Conservation (phyloP, 2,888 invertebrate species). For the Brenthis daphne region DNA sequence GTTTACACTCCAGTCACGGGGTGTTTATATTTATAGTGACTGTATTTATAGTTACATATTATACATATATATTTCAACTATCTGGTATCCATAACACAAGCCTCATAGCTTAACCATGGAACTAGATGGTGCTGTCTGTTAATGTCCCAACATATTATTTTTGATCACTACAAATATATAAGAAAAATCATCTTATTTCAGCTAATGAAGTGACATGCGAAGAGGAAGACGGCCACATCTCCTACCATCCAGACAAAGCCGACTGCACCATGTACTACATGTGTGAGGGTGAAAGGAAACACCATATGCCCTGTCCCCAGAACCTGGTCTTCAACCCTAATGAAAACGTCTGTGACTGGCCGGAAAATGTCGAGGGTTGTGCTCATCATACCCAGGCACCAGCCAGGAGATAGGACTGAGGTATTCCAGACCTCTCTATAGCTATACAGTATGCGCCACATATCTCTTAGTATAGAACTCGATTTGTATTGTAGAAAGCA, state of each 20-base stretch:
- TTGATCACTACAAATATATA: no score
- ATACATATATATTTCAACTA: no score
- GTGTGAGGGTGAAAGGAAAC: slow-evolving; percentile 97
- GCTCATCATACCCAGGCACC: slow-evolving; percentile 78
- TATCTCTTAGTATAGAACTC: background rate
- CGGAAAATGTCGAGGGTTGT: slow-evolving; percentile 96
- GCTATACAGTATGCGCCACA: background rate
- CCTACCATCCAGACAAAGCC: slow-evolving; percentile 93
- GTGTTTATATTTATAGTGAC: no score
- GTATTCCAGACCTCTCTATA: background rate
- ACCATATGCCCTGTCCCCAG: slow-evolving; percentile 97
- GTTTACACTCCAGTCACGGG: no score
- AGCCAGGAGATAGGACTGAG: slow-evolving; percentile 61
- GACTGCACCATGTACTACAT: slow-evolving; percentile 97
- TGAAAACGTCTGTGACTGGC: slow-evolving; percentile 98
- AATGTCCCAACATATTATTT: no score
- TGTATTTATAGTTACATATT: no score
- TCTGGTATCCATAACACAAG: no score
- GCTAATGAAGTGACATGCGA: slow-evolving; percentile 94
- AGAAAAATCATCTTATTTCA: slow-evolving; percentile 57
- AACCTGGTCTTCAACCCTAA: slow-evolving; percentile 96
- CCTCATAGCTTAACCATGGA: no score
- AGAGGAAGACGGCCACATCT: slow-evolving; percentile 97
- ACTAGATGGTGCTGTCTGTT: no score
- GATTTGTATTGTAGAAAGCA: no score